Base-by-base conservation (phyloP, 2,113 vertebrate genomes). In the Antidorcas marsupialis region DNA sequence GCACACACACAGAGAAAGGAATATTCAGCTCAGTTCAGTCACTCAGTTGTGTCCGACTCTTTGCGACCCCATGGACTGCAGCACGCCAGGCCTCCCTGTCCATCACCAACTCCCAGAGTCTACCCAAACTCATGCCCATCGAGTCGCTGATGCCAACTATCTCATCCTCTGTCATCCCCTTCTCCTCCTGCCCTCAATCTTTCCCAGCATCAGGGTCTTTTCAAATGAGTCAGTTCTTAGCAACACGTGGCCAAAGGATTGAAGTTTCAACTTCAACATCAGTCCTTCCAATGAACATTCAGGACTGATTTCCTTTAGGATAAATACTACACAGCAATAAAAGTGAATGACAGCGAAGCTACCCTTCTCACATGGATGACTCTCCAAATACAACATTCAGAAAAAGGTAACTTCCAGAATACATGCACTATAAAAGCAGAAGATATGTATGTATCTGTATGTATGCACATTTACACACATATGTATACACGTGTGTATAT, bases 61-160 rank as follows among this genome's bases (percentile, higher is more conserved):
- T 12, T 71, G n/a, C 0, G 0, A 39, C 67, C 9, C 67, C 67
- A 71, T 36, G n/a, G n/a, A 39, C n/a, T 23, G 10, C n/a, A 74
- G 67, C 67, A 74, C 10, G 1, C 67, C 67, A 74, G n/a, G 10
- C 19, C 67, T 74, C n/a, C 67, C n/a, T 39, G 67, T 23, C n/a
- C 67, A 39, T 39, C 67, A 71, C 19, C 67, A 71, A 6, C n/a
- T 71, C 67, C 10, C 5, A 5, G n/a, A 71, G n/a, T 39, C 9
- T 2, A 39, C 67, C 39, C n/a, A 71, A 11, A 39, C 19, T 71
- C 19, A 39, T 6, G 19, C 23, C 67, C 67, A 12, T 39, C 0
- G 10, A 39, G n/a, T 39, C 2, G 1, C 2, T 71, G 67, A 6
- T 71, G n/a, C 67, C 19, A 39, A 12, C 19, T 1, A 39, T 39